These are phyloP conservation scores for Zeugodacus cucurbitae DNA, from an alignment of 1,140 invertebrate genomes.

Conservation along the genomic window DNA sequence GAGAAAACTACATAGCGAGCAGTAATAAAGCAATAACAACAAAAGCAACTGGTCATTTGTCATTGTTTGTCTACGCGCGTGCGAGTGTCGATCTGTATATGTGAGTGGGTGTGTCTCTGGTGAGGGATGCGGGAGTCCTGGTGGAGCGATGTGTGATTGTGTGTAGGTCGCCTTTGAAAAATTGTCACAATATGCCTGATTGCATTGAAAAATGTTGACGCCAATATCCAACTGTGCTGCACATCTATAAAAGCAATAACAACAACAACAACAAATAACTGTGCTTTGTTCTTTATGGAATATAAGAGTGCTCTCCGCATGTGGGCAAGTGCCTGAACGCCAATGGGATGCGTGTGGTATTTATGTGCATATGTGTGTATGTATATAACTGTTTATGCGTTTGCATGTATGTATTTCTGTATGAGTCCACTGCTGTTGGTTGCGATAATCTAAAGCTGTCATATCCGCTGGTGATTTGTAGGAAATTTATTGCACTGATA, in stretches of 20 bases:
- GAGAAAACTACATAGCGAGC: background rate
- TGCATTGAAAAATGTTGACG: background rate
- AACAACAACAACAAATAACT: background rate
- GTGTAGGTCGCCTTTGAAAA: background rate
- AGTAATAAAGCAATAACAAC: background rate
- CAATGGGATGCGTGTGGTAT: background rate
- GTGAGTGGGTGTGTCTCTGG: too few relatives aligned
- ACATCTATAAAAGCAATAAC: background rate
- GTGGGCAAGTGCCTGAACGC: background rate
- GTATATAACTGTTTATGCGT: too few relatives aligned
- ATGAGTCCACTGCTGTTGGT: background rate
- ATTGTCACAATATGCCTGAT: background rate
- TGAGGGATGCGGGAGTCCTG: background rate
- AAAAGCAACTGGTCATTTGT: background rate
- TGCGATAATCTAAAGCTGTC: slow-evolving; percentile 9
- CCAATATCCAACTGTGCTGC: background rate
- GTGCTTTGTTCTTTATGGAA: background rate
- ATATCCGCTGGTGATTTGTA: background rate
- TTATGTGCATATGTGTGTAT: too few relatives aligned
- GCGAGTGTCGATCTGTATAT: background rate
- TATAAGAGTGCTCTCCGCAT: background rate
- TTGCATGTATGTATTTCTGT: background rate
- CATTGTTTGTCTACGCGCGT: background rate
- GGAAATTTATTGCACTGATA: slow-evolving; percentile 21
- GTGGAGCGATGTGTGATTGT: background rate